Evolutionary conservation across 1,140 invertebrate species (phyloP).

Genomic region (Trialeurodes vaporariorum): DNA sequence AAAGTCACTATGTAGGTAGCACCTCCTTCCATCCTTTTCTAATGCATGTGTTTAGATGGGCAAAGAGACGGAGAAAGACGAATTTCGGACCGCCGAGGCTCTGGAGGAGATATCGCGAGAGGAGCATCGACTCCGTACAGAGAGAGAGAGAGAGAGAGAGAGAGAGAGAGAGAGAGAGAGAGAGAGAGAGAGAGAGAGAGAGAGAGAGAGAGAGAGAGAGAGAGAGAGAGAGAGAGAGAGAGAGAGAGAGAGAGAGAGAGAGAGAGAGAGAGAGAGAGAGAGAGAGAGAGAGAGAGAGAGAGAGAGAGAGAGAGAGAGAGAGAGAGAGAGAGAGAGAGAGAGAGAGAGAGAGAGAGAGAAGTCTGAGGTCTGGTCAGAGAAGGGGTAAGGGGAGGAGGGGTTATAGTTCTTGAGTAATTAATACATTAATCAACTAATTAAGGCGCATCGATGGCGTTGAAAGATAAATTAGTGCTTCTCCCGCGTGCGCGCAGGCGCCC

Average conservation of each 20-base stretch:
- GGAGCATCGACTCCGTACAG: neutral
- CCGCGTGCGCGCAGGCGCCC: no score
- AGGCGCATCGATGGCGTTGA: neutral
- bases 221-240: no score
- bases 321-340: no score
- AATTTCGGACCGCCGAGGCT: neutral
- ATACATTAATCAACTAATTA: neutral
- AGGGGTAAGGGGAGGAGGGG: slow-evolving; percentile 7
- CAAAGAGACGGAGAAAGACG: slow-evolving; percentile 11
- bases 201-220: neutral
- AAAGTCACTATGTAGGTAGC: no score
- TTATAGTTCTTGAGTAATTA: neutral
- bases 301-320: no score
- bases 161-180: slow-evolving; percentile 3
- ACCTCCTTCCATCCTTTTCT: slow-evolving; percentile 11
- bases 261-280: no score
- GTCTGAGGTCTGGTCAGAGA: no score
- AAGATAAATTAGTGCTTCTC: neutral
- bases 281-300: no score
- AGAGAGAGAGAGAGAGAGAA: no score
- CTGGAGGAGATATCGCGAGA: neutral
- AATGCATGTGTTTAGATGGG: neutral
- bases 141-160: slow-evolving; percentile 5
- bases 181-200: slow-evolving; percentile 12
- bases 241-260: no score